Evolutionary conservation across 2,888 invertebrate genomes (phyloP).

Genomic region (Cheilosia vulpina): DNA sequence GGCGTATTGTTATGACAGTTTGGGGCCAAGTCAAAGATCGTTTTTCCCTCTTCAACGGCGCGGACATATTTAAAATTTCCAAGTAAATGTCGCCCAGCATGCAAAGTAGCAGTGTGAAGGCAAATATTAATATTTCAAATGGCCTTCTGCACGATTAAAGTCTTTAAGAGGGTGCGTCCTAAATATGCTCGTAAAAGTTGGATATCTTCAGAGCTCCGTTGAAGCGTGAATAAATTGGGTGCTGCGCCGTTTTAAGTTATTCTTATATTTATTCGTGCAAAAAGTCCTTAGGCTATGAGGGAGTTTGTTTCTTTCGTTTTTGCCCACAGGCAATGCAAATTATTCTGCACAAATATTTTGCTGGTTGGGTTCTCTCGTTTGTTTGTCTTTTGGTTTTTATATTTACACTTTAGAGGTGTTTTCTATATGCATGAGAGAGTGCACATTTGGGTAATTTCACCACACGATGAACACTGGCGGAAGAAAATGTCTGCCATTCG

Average conservation of each 20-base stretch:
- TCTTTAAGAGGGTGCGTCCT: slow-evolving; percentile 6
- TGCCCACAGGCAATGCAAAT: neutral
- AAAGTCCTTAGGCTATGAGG: slow-evolving; percentile 39
- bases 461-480: too few species aligned
- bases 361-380: too few species aligned
- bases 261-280: slow-evolving; percentile 41
- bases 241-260: slow-evolving; percentile 30
- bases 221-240: slow-evolving; percentile 18
- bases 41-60: neutral
- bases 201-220: neutral
- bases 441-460: too few species aligned
- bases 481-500: too few species aligned
- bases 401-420: too few species aligned
- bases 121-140: slow-evolving; percentile 41
- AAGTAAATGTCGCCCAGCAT: slow-evolving; percentile 37
- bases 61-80: slow-evolving; percentile 26
- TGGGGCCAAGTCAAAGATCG: neutral
- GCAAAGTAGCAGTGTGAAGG: slow-evolving; percentile 11
- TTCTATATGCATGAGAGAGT: too few species aligned
- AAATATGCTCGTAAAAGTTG: slow-evolving; percentile 13
- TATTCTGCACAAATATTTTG: too few species aligned
- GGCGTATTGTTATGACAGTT: slow-evolving; percentile 3
- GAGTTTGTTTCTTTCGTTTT: slow-evolving; percentile 15
- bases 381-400: too few species aligned
- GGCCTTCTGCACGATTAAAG: slow-evolving; percentile 21